phyloP scores from a whole-genome alignment of 2,113 vertebrate species.

The Mormyrus iriodes region DNA sequence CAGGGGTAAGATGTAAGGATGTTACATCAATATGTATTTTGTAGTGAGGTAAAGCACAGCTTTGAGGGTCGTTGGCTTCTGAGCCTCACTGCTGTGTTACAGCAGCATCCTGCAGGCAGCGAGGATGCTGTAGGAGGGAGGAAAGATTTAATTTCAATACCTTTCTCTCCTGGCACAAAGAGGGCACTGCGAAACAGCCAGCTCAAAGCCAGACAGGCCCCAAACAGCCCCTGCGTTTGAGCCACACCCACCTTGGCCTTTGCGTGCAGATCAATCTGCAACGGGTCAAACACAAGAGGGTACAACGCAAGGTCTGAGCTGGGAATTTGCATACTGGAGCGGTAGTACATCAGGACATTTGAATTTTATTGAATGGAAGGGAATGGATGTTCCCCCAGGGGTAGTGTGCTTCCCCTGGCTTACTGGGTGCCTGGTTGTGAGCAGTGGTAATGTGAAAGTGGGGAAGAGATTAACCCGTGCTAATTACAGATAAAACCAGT shows the following conservation, averaged over 20 bases:
- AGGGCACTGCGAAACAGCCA: not conserved
- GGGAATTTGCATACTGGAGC: slow-evolving; percentile 6
- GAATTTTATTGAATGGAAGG: slow-evolving; percentile 9
- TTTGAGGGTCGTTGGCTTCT: not conserved
- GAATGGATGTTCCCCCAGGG: not conserved
- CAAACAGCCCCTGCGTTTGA: not conserved
- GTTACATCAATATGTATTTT: not conserved
- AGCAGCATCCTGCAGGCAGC: not conserved
- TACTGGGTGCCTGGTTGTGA: not conserved
- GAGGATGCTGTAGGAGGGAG: not conserved
- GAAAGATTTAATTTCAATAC: not conserved
- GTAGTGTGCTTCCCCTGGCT: not conserved
- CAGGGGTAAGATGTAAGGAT: not conserved
- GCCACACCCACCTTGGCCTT: not conserved
- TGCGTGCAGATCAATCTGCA: not conserved
- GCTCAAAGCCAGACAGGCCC: not conserved
- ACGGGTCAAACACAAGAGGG: not conserved
- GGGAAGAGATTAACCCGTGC: not conserved
- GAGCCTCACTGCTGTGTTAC: not conserved
- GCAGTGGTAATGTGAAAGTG: not conserved
- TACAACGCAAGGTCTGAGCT: not conserved
- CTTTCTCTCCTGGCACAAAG: not conserved
- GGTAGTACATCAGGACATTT: not conserved
- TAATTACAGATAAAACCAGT: not conserved
- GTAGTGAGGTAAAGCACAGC: not conserved